Conservation (phyloP, 2,113 vertebrate genomes). For the Pollachius pollachius region DNA sequence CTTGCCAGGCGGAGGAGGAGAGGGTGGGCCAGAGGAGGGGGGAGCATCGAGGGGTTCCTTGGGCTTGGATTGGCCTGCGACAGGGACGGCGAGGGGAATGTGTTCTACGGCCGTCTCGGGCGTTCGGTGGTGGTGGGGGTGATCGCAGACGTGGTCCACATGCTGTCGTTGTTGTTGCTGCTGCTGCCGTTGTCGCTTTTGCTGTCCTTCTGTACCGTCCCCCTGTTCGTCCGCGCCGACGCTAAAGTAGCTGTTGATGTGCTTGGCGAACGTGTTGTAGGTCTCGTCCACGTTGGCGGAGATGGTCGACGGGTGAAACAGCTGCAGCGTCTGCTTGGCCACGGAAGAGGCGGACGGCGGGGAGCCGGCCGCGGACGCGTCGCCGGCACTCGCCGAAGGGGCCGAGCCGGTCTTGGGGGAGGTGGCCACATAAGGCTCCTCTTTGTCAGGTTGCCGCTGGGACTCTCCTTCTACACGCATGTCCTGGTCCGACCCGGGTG, state of each 20-base stretch:
- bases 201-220: slow-evolving; percentile 51
- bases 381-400: neutral
- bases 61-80: slow-evolving; percentile 41
- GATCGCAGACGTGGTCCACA: neutral
- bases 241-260: slow-evolving; percentile 88
- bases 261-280: slow-evolving; percentile 81
- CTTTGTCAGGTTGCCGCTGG: slow-evolving; percentile 1
- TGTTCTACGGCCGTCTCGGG: slow-evolving; percentile 15
- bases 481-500: slow-evolving; percentile 20
- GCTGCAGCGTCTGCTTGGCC: slow-evolving; percentile 65
- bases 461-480: neutral
- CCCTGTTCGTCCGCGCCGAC: slow-evolving; percentile 31
- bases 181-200: too few relatives aligned
- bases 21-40: slow-evolving; percentile 5
- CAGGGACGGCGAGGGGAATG: slow-evolving; percentile 43
- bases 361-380: slow-evolving; percentile 20
- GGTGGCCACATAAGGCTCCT: slow-evolving; percentile 43
- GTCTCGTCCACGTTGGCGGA: slow-evolving; percentile 89
- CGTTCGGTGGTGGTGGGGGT: neutral
- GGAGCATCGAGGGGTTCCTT: slow-evolving; percentile 3
- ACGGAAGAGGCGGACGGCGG: slow-evolving; percentile 30
- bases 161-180: slow-evolving; percentile 1
- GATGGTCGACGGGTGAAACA: slow-evolving; percentile 79
- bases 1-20: slow-evolving; percentile 5
- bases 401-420: too few relatives aligned